phyloP scores from a whole-genome alignment of 2,888 invertebrate genomes.

The Pachycephus smyrnensis region DNA sequence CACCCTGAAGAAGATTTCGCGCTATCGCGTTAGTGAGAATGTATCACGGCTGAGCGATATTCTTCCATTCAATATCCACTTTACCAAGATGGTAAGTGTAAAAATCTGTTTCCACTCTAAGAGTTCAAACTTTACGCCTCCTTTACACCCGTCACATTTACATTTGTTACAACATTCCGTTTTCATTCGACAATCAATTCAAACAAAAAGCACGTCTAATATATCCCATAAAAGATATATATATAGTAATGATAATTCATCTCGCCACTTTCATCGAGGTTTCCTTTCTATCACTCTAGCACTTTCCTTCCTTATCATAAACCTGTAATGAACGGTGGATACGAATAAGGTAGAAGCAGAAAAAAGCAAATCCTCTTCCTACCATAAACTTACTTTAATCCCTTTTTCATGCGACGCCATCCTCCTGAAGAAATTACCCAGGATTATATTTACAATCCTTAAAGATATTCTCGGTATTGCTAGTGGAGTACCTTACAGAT shows the following conservation, averaged over 20 bases:
- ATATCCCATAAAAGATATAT: too few relatives aligned
- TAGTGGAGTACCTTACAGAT: not conserved
- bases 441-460: not conserved
- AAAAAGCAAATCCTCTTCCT: not conserved
- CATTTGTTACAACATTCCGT: not conserved
- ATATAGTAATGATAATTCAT: not conserved
- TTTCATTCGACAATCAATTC: not conserved
- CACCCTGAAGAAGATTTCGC: not conserved
- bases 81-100: not conserved
- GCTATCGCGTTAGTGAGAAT: not conserved
- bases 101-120: not conserved
- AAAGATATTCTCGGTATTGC: not conserved
- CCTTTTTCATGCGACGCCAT: not conserved
- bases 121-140: not conserved
- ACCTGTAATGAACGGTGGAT: not conserved
- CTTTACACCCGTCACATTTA: not conserved
- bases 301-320: not conserved
- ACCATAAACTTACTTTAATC: not conserved
- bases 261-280: not conserved
- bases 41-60: not conserved
- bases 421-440: not conserved
- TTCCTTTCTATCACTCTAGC: not conserved
- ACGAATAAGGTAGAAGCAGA: not conserved
- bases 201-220: too few relatives aligned
- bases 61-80: not conserved